These are phyloP conservation scores for Sphaeridia pumilis DNA, from an alignment of 2,888 invertebrate species.

Conservation along the genomic window DNA sequence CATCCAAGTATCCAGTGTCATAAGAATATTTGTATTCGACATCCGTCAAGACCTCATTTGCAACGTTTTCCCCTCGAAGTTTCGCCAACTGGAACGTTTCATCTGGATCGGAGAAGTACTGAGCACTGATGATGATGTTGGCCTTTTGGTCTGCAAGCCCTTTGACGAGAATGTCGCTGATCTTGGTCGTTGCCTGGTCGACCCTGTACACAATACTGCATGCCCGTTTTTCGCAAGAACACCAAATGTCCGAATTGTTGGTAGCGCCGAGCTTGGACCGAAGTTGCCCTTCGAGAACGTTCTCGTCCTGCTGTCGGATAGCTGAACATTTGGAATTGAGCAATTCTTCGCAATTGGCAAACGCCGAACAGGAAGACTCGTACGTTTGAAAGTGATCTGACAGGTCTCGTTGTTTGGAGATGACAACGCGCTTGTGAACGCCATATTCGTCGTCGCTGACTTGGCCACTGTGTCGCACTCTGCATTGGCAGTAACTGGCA, in stretches of 20 bases:
- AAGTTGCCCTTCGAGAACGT: neutral
- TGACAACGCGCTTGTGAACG: neutral
- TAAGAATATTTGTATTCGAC: neutral
- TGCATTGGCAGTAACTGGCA: neutral
- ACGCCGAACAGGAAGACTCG: conserved; percentile 2
- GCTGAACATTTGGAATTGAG: conserved; percentile 3
- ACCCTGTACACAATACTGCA: conserved; percentile 12
- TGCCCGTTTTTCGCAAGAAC: conserved; percentile 5
- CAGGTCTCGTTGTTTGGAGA: neutral
- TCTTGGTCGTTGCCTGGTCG: conserved; percentile 1
- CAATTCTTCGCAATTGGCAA: conserved; percentile 4
- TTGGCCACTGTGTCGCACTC: neutral
- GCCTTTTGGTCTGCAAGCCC: conserved; percentile 6
- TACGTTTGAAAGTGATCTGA: neutral
- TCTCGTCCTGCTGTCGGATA: neutral
- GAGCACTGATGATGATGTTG: conserved; percentile 4
- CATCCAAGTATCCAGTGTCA: conserved; percentile 5
- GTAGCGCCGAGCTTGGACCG: neutral
- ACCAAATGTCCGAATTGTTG: conserved; percentile 8
- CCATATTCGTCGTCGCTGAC: neutral
- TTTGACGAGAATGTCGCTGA: conserved; percentile 4
- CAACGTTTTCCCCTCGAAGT: neutral
- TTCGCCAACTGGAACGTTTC: neutral
- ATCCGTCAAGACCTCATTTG: neutral
- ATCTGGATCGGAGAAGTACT: conserved; percentile 2